Percentiles rank a stretch among this genome's conserved stretches.
These are phyloP conservation scores for Vanacampus margaritifer DNA, from an alignment of 2,113 vertebrate species.

Conservation along the genomic window DNA sequence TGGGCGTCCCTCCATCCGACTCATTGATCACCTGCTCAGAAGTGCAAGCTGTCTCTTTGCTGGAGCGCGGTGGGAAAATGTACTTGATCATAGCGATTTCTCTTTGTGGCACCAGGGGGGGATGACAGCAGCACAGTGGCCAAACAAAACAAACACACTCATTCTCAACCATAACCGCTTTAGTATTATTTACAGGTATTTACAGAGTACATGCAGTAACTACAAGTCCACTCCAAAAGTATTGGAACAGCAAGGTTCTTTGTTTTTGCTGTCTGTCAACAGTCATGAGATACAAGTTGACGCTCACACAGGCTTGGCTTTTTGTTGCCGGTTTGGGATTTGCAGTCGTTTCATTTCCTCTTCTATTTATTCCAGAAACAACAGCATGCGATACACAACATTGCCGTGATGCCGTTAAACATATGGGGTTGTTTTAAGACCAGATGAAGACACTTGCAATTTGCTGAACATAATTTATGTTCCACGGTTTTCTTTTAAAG, in stretches of 20 bases:
- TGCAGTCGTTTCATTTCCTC: slow-evolving; percentile 1
- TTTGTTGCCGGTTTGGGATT: slow-evolving; percentile 19
- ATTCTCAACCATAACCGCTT: slow-evolving; percentile 37
- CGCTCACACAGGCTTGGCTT: slow-evolving; percentile 26
- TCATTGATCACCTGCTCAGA: background rate
- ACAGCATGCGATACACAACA: slow-evolving; percentile 17
- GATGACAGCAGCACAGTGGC: slow-evolving; percentile 26
- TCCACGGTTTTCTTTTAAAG: background rate
- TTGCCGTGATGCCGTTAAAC: background rate
- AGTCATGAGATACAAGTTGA: slow-evolving; percentile 27
- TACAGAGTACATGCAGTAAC: background rate
- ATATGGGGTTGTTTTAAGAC: slow-evolving; percentile 6
- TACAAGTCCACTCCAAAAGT: too few species aligned
- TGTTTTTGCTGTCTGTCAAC: slow-evolving; percentile 7
- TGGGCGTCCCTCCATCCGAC: background rate
- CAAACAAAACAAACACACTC: slow-evolving; percentile 39
- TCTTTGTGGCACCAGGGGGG: slow-evolving; percentile 34
- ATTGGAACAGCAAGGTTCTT: background rate
- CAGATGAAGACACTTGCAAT: background rate
- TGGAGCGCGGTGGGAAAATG: slow-evolving; percentile 30
- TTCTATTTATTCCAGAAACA: slow-evolving; percentile 22
- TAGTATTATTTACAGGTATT: background rate
- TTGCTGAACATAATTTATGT: background rate
- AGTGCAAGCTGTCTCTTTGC: slow-evolving; percentile 19
- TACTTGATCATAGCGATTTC: slow-evolving; percentile 36